Base-by-base conservation (phyloP, 2,797 vertebrate genomes). In the Sebastolobus altivelis region DNA sequence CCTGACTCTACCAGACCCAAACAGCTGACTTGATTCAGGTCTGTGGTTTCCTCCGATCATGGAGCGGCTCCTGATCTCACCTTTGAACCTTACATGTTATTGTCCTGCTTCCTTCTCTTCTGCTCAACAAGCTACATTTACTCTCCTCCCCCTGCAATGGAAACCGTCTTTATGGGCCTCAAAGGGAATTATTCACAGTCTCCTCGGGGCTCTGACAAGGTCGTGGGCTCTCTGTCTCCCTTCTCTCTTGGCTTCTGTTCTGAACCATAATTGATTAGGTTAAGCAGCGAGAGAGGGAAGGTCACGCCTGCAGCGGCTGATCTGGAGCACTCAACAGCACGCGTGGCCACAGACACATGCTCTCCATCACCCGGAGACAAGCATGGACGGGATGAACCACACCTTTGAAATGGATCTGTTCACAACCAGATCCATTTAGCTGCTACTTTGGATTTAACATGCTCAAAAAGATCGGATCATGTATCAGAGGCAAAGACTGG, bases 261-360 rank as follows among this genome's bases (percentile, higher is more conserved):
- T 94, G 93, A 95, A 95, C 93, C 90, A 84, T 95, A 96, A 96
- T 95, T 96, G 95, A 96, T 95, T 94, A 89, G 95, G 94, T 95
- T 95, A 95, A 95, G 93, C 93, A 94, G 95, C 85, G 22, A 91
- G 93, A 87, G 92, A 94, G 87, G 88, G 93, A 95, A 95, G 95
- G 94, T 95, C 93, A 89, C 12, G 89, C 84, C 88, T 92, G 89
- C 87, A 91, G 93, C 75, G 61, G 85, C 77, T 87, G 93, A 92
- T 93, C 86, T 83, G 84, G 79, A 85, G 88, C 75, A 31, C 82
- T 86, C 88, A 27, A 86, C 89, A 80, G 80, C 82, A 80, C 69
- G 76, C 84, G 62, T 88, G 91, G 88, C 77, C 81, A 79, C 82
- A 75, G 88, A 93, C 93, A 89, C 91, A 91, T 86, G 90, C 91